Evolutionary conservation across 2,888 invertebrate species (phyloP), one percentile per base, ranked within the genome.

Genomic region (Argyra leucocephala): DNA sequence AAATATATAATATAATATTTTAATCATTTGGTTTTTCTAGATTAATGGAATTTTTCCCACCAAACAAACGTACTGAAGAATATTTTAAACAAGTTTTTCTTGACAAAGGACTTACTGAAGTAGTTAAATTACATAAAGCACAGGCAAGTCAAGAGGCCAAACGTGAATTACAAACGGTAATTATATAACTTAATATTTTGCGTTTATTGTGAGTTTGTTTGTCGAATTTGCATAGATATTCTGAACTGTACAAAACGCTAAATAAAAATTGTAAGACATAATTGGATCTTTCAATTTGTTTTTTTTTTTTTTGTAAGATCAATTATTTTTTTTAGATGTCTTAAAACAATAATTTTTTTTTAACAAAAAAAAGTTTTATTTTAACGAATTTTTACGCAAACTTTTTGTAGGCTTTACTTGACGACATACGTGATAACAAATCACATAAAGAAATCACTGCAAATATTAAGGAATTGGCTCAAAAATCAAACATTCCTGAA

Each of bases 21-120:
- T 31, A 7, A 7, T 31, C 31, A 31, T 68, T 61, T 59, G 24
- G 61, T 61, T 23, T 65, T 72, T 69, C 37, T 73, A 92, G 92
- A 78, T 81, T 94, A 77, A 87, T 92, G 88, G 95, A 96, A 81
- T 93, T 96, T 82, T 89, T 96, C 78, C 96, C 96, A 70, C 85
- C 90, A 75, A 96, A 94, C 81, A 96, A 95, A 76, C 88, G 96
- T 77, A 92, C 91, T 75, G 92, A 92, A 81, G 93, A 92, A 74
- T 88, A 90, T 79, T 89, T 96, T 80, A 86, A 88, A 73, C 81
- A 88, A 72, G 85, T 88, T 73, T 93, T 93, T 82, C 87, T 87
- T 72, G 86, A 89, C 66, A 88, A 89, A 73, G 92, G 90, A 26
- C 84, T 94, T 70, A 86, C 85, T 64, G 90, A 91, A 79, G 86